A percentile compares a stretch with the other conserved stretches of the same genome.
Conservation (phyloP, 2,888 invertebrate species). For the Temnothorax unifasciatus region DNA sequence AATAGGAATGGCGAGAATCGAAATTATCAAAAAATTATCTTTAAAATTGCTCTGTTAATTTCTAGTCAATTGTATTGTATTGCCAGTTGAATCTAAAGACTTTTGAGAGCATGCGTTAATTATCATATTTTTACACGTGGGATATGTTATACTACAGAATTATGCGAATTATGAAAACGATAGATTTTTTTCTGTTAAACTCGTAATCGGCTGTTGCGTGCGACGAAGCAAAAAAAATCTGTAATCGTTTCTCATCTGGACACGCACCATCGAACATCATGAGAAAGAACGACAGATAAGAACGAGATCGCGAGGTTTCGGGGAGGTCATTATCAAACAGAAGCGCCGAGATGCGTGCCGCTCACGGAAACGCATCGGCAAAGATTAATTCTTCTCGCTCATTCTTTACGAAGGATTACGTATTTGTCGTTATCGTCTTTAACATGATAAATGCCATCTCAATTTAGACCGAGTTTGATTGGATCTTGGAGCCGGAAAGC, state of each 20-base stretch:
- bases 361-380: slow-evolving; percentile 56
- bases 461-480: neutral
- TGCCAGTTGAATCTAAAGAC: neutral
- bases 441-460: neutral
- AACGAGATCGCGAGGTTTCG: slow-evolving; percentile 49
- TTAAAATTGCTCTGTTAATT: neutral
- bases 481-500: neutral
- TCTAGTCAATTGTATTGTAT: neutral
- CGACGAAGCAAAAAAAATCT: neutral
- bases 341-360: neutral
- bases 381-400: neutral
- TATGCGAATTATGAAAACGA: neutral
- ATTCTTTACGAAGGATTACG: neutral
- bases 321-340: slow-evolving; percentile 70
- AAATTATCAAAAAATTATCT: neutral
- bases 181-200: neutral
- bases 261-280: slow-evolving; percentile 36
- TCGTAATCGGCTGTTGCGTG: neutral
- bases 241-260: slow-evolving; percentile 34
- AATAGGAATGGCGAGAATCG: neutral
- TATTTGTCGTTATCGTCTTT: neutral
- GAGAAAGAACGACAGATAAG: slow-evolving; percentile 47
- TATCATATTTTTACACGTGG: neutral
- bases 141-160: neutral
- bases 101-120: neutral